Base-by-base conservation (phyloP, 2,888 invertebrate genomes). In the Brachylomia viminalis region DNA sequence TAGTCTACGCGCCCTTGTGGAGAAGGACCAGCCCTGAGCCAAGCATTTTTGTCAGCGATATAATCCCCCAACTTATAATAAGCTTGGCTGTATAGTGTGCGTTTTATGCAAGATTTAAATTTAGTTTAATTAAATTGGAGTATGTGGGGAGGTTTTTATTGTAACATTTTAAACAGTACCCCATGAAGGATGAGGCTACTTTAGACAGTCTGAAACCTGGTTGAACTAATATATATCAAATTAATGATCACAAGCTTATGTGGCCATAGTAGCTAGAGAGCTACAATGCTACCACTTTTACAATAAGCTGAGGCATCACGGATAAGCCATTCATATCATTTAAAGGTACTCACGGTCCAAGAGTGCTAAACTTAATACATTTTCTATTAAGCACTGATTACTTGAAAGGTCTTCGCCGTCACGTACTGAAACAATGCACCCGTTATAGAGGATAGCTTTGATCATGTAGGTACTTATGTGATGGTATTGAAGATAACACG, bases 361-460 rank as follows among this genome's bases (percentile, higher is more conserved):
- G 54, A 59, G 17, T 61, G 27, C 23, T 49, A 65, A 68, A 72
- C 71, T 78, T 45, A 83, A 72, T 80, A 87, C 87, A 76, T 62
- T 77, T 73, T 78, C 77, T 77, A 86, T 64, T 82, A 79, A 75
- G 64, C 38, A 65, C 85, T 86, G 78, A 84, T 86, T 80, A 84
- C 85, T 84, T 80, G 74, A 87, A 58, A 84, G 80, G 75, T 74
- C 67, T 72, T 38, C 47, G 59, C 27, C 27, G 76, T 78, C 85
- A 88, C 88, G 88, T 82, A 76, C 52, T 64, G 30, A 82, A 67
- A 84, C 77, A 87, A 87, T 86, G 86, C 79, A 75, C 23, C 45
- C 56, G 62, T 75, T 59, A 10, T 67, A 76, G 20, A 58, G 33
- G 30, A 71, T 10, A 27, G n/a, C 42, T 65, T 71, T 61, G 68